A percentile compares a stretch with the other conserved stretches of the same genome.
These are phyloP conservation scores for Erebia ligea DNA, from an alignment of 2,888 invertebrate species.

Conservation along the genomic window DNA sequence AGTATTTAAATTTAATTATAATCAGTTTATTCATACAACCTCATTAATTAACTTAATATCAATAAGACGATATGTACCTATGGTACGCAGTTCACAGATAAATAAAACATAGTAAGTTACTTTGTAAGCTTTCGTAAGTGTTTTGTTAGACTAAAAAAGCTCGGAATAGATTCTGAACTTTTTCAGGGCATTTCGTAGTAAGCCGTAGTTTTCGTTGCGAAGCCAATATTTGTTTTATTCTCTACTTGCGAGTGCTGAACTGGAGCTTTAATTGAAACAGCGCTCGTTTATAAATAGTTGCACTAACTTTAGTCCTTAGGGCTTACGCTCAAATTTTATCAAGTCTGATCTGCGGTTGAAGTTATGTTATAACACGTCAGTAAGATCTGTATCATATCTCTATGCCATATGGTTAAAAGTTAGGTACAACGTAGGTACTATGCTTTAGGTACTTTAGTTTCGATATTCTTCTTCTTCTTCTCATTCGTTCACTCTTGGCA, in stretches of 20 bases:
- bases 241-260: slow-evolving; percentile 49
- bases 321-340: slow-evolving; percentile 50
- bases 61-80: too few species aligned
- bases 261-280: slow-evolving; percentile 68
- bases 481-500: too few species aligned
- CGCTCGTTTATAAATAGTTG: slow-evolving; percentile 69
- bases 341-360: slow-evolving; percentile 44
- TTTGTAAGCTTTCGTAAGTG: background rate
- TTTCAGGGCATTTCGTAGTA: slow-evolving; percentile 4
- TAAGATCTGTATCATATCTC: too few species aligned
- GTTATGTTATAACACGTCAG: too few species aligned
- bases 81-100: too few species aligned
- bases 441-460: too few species aligned
- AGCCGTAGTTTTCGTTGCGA: background rate
- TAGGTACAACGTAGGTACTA: too few species aligned
- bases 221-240: slow-evolving; percentile 53
- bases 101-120: background rate
- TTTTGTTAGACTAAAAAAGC: background rate
- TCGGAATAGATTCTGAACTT: background rate
- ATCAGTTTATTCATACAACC: too few species aligned
- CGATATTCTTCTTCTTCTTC: too few species aligned
- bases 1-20: too few species aligned
- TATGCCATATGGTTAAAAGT: too few species aligned
- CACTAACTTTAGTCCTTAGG: slow-evolving; percentile 68
- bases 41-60: too few species aligned